Percentiles rank a stretch among this genome's conserved stretches.
These are phyloP conservation scores for Pongo abelii DNA, from an alignment of 2,113 vertebrate species.

Conservation along the genomic window DNA sequence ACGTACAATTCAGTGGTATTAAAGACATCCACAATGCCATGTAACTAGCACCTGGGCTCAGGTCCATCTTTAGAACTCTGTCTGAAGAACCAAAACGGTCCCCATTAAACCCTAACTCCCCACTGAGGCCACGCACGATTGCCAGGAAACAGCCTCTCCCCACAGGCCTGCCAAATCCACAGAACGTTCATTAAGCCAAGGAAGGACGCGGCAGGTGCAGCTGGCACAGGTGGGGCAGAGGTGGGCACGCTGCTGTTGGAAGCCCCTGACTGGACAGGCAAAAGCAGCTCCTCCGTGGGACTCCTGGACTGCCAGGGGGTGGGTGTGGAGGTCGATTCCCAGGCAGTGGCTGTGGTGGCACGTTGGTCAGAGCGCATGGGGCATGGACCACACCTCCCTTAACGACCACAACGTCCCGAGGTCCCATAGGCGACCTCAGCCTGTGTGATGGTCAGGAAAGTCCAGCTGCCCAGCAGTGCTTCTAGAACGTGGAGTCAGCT, in stretches of 20 bases:
- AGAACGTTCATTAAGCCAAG: not conserved
- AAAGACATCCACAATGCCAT: not conserved
- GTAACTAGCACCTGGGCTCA: not conserved
- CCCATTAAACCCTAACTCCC: no score
- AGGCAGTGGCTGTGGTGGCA: not conserved
- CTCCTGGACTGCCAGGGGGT: not conserved
- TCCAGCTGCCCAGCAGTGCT: not conserved
- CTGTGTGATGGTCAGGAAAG: not conserved
- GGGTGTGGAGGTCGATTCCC: not conserved
- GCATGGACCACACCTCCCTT: not conserved
- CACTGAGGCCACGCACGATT: no score
- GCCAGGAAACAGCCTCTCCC: not conserved
- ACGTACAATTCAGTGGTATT: rapidly evolving
- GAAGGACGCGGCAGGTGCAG: not conserved
- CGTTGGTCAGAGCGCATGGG: rapidly evolving
- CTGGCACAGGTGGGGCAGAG: not conserved
- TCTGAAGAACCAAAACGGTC: no score
- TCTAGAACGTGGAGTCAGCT: not conserved
- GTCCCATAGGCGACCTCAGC: no score
- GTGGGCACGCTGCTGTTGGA: not conserved
- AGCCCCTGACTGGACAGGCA: not conserved
- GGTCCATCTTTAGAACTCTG: not conserved
- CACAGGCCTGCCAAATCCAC: rapidly evolving
- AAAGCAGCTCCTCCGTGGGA: not conserved
- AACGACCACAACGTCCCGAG: not conserved